Conservation (phyloP, 2,113 vertebrate species). For the Tachysurus vachellii region DNA sequence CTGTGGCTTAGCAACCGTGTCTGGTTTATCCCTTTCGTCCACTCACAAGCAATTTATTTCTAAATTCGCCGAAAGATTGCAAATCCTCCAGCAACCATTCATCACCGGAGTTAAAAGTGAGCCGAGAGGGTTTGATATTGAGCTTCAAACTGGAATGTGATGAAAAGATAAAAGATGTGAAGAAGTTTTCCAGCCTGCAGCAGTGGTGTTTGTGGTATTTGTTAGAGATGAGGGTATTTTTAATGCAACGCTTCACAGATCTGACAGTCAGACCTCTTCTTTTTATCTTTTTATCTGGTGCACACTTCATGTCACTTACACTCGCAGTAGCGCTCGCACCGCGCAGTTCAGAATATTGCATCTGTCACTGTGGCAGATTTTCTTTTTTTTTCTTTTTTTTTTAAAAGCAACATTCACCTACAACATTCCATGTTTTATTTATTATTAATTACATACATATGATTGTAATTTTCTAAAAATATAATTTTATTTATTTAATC, state of each 20-base stretch:
- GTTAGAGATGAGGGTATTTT: slow-evolving; percentile 31
- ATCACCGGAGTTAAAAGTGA: slow-evolving; percentile 3
- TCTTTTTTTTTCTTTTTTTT: neutral
- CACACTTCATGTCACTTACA: slow-evolving; percentile 19
- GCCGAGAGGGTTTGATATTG: neutral
- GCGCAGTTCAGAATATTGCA: slow-evolving; percentile 33
- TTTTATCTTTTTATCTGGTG: slow-evolving; percentile 25
- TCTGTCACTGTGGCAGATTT: neutral
- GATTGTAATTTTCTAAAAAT: neutral
- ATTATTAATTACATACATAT: neutral
- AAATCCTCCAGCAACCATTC: slow-evolving; percentile 4
- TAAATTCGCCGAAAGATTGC: slow-evolving; percentile 57
- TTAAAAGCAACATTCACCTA: neutral
- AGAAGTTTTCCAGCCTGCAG: neutral
- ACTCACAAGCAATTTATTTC: slow-evolving; percentile 9
- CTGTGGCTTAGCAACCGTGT: slow-evolving; percentile 36
- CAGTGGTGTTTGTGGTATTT: neutral
- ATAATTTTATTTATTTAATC: neutral
- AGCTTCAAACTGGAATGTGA: neutral
- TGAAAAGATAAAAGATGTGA: neutral
- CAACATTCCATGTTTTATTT: neutral
- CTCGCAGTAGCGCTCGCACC: neutral
- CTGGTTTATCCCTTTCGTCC: slow-evolving; percentile 21
- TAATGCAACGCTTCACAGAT: slow-evolving; percentile 2
- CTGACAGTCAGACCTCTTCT: neutral